Conservation (phyloP, 2,797 vertebrate species). For the Sebastolobus alascanus region DNA sequence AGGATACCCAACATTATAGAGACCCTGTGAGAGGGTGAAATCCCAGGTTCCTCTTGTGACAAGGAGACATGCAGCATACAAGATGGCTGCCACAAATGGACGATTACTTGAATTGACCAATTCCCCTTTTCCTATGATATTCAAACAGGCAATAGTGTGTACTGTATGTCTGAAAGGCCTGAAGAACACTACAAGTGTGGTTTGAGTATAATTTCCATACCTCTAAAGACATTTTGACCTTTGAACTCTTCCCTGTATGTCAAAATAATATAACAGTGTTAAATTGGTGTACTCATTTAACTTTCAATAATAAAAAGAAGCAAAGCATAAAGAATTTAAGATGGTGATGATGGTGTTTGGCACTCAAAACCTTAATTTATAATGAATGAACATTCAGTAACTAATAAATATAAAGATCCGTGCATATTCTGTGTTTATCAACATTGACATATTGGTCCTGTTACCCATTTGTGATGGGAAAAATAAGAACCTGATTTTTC, state of each 20-base stretch:
- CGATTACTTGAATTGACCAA: background rate
- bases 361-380: background rate
- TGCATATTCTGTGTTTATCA: too few species aligned
- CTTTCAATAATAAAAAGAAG: background rate
- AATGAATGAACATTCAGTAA: background rate
- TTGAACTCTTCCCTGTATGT: background rate
- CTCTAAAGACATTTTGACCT: background rate
- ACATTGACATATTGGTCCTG: too few species aligned
- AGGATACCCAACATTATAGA: background rate
- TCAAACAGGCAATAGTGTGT: background rate
- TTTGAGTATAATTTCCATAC: background rate
- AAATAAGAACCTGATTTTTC: too few species aligned
- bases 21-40: background rate
- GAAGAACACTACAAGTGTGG: background rate
- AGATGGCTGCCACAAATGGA: background rate
- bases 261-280: background rate
- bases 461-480: too few species aligned
- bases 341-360: background rate
- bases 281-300: background rate
- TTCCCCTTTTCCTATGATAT: background rate
- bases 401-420: too few species aligned
- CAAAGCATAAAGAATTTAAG: background rate
- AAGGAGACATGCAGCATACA: background rate
- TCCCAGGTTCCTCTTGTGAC: background rate
- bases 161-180: background rate